Conservation (phyloP, 2,113 vertebrate species). For the Chrysochloris asiatica region DNA sequence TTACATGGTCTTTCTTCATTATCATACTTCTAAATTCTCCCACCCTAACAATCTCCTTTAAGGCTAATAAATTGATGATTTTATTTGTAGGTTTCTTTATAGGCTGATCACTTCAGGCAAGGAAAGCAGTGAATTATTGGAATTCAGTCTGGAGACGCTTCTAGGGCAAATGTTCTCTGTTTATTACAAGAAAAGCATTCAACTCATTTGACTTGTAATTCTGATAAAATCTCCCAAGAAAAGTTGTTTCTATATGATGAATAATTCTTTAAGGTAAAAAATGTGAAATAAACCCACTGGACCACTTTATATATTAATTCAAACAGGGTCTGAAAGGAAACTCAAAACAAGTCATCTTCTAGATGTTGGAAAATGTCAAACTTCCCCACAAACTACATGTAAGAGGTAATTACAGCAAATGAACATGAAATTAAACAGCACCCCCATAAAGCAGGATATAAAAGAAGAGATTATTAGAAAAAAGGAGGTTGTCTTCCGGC, state of each 20-base stretch:
- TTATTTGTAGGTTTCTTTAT: not conserved
- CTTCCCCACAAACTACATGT: conserved; percentile 60
- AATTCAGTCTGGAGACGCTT: conserved; percentile 53
- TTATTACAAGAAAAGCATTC: conserved; percentile 70
- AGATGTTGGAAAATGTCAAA: conserved; percentile 66
- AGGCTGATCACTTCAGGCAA: conserved; percentile 17
- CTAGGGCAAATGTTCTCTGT: conserved; percentile 54
- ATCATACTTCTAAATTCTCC: not conserved
- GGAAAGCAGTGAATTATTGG: conserved; percentile 23
- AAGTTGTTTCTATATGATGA: conserved; percentile 70
- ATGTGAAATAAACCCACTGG: conserved; percentile 65
- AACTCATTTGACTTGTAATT: conserved; percentile 72
- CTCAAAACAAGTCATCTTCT: conserved; percentile 68
- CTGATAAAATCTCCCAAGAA: conserved; percentile 70
- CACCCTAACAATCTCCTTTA: conserved; percentile 17
- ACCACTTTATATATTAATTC: conserved; percentile 74
- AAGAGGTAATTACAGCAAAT: conserved; percentile 77
- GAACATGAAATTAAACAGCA: conserved; percentile 78
- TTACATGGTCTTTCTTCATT: not conserved
- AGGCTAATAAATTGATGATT: conserved; percentile 33
- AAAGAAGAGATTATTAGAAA: conserved; percentile 75
- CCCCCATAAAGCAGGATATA: conserved; percentile 71
- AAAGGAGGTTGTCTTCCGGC: conserved; percentile 64
- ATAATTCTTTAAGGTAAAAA: conserved; percentile 74
- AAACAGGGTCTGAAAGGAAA: conserved; percentile 67